Base-by-base conservation (phyloP, 2,797 vertebrate species). In the Falco columbarius region DNA sequence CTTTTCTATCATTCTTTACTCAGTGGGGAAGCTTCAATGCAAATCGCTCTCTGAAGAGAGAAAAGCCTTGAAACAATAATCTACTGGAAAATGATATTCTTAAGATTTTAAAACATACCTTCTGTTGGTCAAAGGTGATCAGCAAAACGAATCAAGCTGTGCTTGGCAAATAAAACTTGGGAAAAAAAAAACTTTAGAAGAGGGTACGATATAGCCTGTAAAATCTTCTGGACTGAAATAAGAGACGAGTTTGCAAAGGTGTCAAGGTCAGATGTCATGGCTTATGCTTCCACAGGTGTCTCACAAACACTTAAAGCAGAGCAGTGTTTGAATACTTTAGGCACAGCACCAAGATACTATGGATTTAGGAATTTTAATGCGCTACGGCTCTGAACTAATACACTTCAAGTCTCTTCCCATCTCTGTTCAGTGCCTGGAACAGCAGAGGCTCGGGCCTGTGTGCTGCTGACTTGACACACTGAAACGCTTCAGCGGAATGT, bases 21-120 rank as follows among this genome's bases (percentile, higher is more conserved):
- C 10, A 0, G 58, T 9, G 14, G 76, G 87, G 75, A 92, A 85
- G 71, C 30, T 9, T 52, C 68, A 82, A 61, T 34, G 68, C 32
- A 94, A 94, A 79, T 71, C 62, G 36, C 46, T 36, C 61, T 68
- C 54, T 0, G 0, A 56, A 70, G 81, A 89, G 34, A 87, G 21
- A 80, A 82, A 59, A 63, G 54, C 56, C 73, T 71, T 83, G 61
- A 62, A 93, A 96, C n/a, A 86, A 94, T 67, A 76, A 90, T 26
- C 79, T 71, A 63, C 49, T 0, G 2, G 61, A 95, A 95, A 92
- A 55, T n/a, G 1, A 87, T 58, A 80, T n/a, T 63, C 56, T 67
- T 29, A n/a, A 46, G 46, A 59, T 29, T 65, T 88, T 68, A 49
- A 89, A 84, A 63, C 21, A 20, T 32, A 55, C 59, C 67, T 93